These are phyloP conservation scores for Rhineura floridana DNA, from an alignment of 2,113 vertebrate species.

Conservation along the genomic window DNA sequence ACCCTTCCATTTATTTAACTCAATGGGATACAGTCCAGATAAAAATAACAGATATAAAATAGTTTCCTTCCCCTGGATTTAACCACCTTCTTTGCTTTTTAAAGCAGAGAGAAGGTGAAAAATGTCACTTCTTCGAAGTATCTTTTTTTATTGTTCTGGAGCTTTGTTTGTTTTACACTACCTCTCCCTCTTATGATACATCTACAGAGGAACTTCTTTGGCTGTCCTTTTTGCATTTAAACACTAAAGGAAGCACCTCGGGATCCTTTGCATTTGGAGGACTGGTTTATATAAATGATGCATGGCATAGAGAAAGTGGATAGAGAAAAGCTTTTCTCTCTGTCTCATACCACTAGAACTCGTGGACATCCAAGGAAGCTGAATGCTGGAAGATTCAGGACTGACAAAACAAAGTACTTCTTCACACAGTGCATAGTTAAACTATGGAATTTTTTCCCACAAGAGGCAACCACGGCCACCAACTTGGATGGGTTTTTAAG, in stretches of 20 bases:
- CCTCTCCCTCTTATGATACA: neutral
- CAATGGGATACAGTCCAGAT: slow-evolving; percentile 33
- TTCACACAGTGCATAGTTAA: too few species aligned
- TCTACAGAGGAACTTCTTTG: neutral
- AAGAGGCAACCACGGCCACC: too few species aligned
- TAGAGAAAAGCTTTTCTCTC: too few species aligned
- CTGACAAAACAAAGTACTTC: too few species aligned
- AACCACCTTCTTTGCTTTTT: slow-evolving; percentile 34
- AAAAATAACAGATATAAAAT: slow-evolving; percentile 57
- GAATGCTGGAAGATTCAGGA: too few species aligned
- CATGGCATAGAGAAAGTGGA: too few species aligned
- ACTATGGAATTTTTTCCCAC: too few species aligned
- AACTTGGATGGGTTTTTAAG: too few species aligned
- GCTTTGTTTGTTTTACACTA: neutral
- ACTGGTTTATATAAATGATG: neutral
- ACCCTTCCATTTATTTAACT: slow-evolving; percentile 41
- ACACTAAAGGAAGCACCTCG: neutral
- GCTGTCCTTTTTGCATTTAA: neutral
- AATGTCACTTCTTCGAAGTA: slow-evolving; percentile 6
- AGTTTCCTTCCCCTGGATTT: slow-evolving; percentile 16
- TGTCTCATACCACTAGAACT: too few species aligned
- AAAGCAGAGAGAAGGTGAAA: neutral
- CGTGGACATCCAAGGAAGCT: too few species aligned
- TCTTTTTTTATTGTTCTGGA: neutral
- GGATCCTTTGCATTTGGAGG: neutral